Evolutionary conservation across 2,888 invertebrate genomes (phyloP).

Genomic region (Philaethria dido): DNA sequence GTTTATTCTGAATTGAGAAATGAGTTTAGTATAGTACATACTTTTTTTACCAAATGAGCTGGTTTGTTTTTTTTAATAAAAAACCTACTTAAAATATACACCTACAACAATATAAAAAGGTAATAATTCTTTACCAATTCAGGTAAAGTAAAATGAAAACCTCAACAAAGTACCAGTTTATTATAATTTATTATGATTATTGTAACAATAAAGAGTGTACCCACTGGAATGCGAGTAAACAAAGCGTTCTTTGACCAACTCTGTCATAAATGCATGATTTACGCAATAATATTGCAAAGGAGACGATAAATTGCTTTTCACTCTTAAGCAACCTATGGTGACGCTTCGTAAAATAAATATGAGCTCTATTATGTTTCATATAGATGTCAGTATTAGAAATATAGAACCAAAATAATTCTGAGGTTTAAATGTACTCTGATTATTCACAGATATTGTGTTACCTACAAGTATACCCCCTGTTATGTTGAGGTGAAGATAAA

Average conservation of each 20-base stretch:
- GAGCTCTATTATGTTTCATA: slow-evolving; percentile 48
- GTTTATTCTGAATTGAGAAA: background rate
- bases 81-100: background rate
- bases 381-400: slow-evolving; percentile 22
- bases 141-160: slow-evolving; percentile 49
- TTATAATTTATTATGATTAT: slow-evolving; percentile 66
- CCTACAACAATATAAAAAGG: slow-evolving; percentile 17
- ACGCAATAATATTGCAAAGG: slow-evolving; percentile 78
- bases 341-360: slow-evolving; percentile 44
- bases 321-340: slow-evolving; percentile 57
- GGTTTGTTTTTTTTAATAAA: background rate
- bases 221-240: slow-evolving; percentile 66
- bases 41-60: background rate
- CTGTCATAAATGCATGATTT: slow-evolving; percentile 83
- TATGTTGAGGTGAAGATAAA: slow-evolving; percentile 72
- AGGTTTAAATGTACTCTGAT: slow-evolving; percentile 61
- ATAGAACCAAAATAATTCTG: slow-evolving; percentile 27
- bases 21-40: background rate
- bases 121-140: slow-evolving; percentile 35
- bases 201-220: slow-evolving; percentile 62
- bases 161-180: slow-evolving; percentile 45
- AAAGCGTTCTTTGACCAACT: slow-evolving; percentile 65
- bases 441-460: slow-evolving; percentile 77
- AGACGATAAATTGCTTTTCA: slow-evolving; percentile 79
- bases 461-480: slow-evolving; percentile 71